Percentiles rank a stretch among this genome's conserved stretches.
Conservation (phyloP, 2,797 vertebrate genomes). For the Microctenopoma stevenorrisi region DNA sequence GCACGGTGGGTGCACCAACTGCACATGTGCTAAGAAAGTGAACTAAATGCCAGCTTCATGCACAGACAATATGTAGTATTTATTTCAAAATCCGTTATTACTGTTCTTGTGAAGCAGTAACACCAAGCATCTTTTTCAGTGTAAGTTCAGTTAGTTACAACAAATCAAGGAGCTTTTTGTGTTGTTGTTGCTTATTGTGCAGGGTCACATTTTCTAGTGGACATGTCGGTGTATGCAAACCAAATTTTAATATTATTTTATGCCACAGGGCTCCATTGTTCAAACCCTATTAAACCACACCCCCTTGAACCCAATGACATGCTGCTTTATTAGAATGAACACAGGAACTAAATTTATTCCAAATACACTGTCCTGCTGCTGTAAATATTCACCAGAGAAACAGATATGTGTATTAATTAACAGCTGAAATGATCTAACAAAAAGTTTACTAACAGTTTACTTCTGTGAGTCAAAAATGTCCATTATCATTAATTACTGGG, state of each 20-base stretch:
- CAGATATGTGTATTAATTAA: neutral
- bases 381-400: neutral
- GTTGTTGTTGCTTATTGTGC: too few relatives aligned
- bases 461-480: neutral
- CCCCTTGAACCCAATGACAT: neutral
- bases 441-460: neutral
- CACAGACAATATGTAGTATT: too few relatives aligned
- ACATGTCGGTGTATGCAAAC: too few relatives aligned
- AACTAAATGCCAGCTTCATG: too few relatives aligned
- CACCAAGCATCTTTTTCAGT: too few relatives aligned
- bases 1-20: too few relatives aligned
- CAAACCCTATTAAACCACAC: conserved; percentile 1
- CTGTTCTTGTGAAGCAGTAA: too few relatives aligned
- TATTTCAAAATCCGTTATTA: too few relatives aligned
- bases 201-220: too few relatives aligned
- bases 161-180: too few relatives aligned
- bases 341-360: neutral
- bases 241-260: neutral
- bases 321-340: neutral
- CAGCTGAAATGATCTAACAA: neutral
- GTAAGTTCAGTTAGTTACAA: too few relatives aligned
- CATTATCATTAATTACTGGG: neutral
- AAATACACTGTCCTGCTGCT: neutral
- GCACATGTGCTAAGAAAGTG: too few relatives aligned
- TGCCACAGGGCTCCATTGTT: neutral